Evolutionary conservation across 2,888 invertebrate species (phyloP).

Genomic region (Cancer borealis): DNA sequence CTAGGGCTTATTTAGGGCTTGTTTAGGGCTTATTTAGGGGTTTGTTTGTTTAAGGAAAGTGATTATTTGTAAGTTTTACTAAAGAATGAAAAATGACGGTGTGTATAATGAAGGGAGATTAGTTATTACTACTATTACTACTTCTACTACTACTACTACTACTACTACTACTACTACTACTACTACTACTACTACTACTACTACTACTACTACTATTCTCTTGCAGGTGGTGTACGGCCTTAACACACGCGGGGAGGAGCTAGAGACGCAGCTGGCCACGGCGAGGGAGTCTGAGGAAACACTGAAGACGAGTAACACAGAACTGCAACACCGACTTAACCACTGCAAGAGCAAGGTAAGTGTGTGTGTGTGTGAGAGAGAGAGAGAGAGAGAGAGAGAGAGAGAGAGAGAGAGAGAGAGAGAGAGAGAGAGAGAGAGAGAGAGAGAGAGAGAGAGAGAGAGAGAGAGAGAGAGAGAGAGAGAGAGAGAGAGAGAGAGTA

Average conservation of each 20-base stretch:
- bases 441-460: no score
- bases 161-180: constrained; percentile 25
- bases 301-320: constrained; percentile 58
- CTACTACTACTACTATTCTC: constrained; percentile 43
- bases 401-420: no score
- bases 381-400: no score
- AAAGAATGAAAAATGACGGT: background rate
- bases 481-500: no score
- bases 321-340: constrained; percentile 64
- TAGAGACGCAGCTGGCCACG: constrained; percentile 68
- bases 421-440: no score
- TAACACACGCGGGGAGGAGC: constrained; percentile 76
- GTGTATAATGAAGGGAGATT: background rate
- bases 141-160: constrained; percentile 55
- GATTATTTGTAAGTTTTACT: background rate
- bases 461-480: no score
- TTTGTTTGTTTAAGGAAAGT: background rate
- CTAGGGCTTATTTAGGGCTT: no score
- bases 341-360: constrained; percentile 69
- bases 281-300: constrained; percentile 64
- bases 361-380: constrained; percentile 24
- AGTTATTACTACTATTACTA: constrained; percentile 37
- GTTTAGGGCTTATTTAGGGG: background rate
- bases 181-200: constrained; percentile 59
- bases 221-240: constrained; percentile 75